Evolutionary conservation across 2,888 invertebrate genomes (phyloP).

Genomic region (Meganola albula): DNA sequence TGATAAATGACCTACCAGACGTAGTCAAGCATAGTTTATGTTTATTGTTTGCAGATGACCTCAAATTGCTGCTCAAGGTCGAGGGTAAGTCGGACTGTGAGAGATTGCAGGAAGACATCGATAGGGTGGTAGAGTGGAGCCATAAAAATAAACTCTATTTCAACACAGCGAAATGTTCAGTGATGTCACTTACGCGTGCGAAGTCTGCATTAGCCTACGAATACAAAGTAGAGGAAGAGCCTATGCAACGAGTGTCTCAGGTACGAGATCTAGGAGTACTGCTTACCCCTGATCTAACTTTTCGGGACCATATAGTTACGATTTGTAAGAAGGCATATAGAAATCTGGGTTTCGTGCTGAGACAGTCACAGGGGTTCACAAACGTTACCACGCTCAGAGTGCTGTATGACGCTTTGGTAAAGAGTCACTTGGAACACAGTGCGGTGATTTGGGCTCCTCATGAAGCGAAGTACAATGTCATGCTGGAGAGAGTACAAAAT

Average conservation of each 20-base stretch:
- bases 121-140: neutral
- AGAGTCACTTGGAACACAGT: neutral
- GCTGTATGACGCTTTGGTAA: too few relatives aligned
- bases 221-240: neutral
- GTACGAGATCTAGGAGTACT: conserved; percentile 1
- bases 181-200: too few relatives aligned
- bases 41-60: too few relatives aligned
- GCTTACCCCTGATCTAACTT: neutral
- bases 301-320: neutral
- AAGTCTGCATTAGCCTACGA: neutral
- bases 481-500: too few relatives aligned
- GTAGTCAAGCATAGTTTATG: too few relatives aligned
- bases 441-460: neutral
- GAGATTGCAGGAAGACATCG: too few relatives aligned
- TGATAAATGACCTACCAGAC: conserved; percentile 1
- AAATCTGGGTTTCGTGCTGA: too few relatives aligned
- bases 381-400: too few relatives aligned
- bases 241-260: conserved; percentile 1
- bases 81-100: neutral
- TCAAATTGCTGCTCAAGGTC: conserved; percentile 2
- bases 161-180: neutral
- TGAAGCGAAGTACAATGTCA: neutral
- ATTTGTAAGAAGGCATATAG: too few relatives aligned
- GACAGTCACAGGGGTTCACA: too few relatives aligned
- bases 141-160: neutral